Evolutionary conservation across 2,888 invertebrate genomes (phyloP).

Genomic region (Acanthosepion lycidas): DNA sequence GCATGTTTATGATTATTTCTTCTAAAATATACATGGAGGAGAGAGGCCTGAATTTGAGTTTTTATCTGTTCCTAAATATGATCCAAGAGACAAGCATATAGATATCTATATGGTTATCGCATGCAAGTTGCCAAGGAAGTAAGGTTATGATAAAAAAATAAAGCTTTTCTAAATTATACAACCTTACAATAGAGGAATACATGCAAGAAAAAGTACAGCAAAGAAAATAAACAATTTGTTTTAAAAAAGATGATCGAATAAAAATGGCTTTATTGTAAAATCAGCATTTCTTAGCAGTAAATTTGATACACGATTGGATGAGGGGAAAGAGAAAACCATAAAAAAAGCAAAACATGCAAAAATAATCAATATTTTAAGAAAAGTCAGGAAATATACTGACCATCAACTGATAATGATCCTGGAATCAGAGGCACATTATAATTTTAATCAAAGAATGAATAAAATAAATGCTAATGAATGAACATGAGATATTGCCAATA

Average conservation of each 20-base stretch:
- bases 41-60: too few species aligned
- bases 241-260: neutral
- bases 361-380: neutral
- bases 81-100: too few species aligned
- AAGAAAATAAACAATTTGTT: slow-evolving; percentile 11
- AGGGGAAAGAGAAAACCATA: too few species aligned
- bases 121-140: too few species aligned
- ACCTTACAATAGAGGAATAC: neutral
- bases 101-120: too few species aligned
- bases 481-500: neutral
- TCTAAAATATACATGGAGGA: too few species aligned
- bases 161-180: too few species aligned
- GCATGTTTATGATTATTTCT: too few species aligned
- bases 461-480: neutral
- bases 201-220: neutral
- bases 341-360: neutral
- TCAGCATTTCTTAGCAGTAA: neutral
- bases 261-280: neutral
- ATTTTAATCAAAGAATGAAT: neutral
- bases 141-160: too few species aligned
- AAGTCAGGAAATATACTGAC: neutral
- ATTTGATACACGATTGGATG: neutral
- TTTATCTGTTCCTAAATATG: too few species aligned
- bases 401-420: neutral
- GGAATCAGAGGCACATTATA: neutral